These are phyloP conservation scores for Atlantisia rogersi DNA, from an alignment of 2,113 vertebrate species.

Conservation along the genomic window DNA sequence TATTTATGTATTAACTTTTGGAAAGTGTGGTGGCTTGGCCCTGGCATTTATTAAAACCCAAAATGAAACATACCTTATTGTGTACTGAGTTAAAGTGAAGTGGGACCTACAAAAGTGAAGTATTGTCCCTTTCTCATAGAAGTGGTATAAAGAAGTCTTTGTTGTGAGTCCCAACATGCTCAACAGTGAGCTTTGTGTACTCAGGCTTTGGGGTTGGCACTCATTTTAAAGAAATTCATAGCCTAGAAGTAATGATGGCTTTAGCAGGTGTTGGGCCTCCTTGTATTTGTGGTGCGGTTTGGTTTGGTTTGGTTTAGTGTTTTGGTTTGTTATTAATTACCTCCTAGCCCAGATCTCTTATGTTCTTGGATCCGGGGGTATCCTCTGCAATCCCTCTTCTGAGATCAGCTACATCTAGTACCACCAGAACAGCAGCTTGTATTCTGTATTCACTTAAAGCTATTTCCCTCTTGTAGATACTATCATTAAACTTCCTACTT, in stretches of 20 bases:
- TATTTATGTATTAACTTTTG: not conserved
- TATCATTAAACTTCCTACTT: not conserved
- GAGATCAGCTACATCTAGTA: not conserved
- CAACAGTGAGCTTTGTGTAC: not conserved
- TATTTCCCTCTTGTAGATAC: not conserved
- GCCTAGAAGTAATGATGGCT: not conserved
- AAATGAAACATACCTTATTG: not conserved
- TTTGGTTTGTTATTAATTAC: too few relatives aligned
- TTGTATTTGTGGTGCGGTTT: not conserved
- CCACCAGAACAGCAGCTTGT: not conserved
- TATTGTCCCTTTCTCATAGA: not conserved
- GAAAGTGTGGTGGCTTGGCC: too few relatives aligned
- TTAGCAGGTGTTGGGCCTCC: not conserved
- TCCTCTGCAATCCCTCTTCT: not conserved
- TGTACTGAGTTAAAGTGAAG: not conserved
- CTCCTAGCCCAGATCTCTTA: not conserved
- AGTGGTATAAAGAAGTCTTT: too few relatives aligned
- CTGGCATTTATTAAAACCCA: not conserved
- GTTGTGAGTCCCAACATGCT: not conserved
- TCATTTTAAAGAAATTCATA: not conserved
- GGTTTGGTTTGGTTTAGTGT: not conserved
- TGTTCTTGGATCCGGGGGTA: not conserved
- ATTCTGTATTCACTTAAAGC: not conserved
- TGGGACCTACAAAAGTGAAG: not conserved
- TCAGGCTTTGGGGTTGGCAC: not conserved